Base-by-base conservation (phyloP, 2,113 vertebrate species). In the Mesembrinibis cayennensis region DNA sequence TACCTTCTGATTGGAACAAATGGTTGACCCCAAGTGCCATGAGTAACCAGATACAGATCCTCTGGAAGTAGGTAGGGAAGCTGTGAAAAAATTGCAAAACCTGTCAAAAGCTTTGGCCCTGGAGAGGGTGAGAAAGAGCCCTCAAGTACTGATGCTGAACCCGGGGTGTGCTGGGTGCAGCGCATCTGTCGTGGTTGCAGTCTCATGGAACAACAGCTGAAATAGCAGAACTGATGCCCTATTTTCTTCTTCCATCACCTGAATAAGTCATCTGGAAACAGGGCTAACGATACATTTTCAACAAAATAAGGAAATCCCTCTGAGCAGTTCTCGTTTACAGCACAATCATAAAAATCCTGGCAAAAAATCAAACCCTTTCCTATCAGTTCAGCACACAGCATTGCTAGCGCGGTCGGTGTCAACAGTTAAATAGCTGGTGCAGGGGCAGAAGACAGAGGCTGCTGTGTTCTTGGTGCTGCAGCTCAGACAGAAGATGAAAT, bases 401-500 rank as follows among this genome's bases (percentile, higher is more conserved):
- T 65, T 86, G 72, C 32, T 21, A 32, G 84, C 70, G 52, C 3
- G 15, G 87, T 32, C 15, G 5, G 61, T 79, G 93, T 85, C 95
- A 93, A 26, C 72, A 79, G 87, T 32, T 49, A 45, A 59, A 50
- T 44, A 26, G 76, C 71, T 86, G 63, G 40, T 36, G 84, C 65
- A 74, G 66, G 81, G 96, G 55, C 83, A 84, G 66, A 40, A 89
- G 89, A 93, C 94, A 92, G 94, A 97, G 92, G 79, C 85, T 88
- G 78, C 74, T 93, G 82, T 96, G 96, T 94, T 94, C 85, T 77
- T 53, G 79, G 38, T 66, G 82, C 79, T 89, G 65, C 80, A 63
- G 79, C 91, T 96, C 73, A 36, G 87, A 40, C 40, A 66, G 72
- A 90, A 87, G 76, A 95, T 91, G 90, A 95, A 97, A 93, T 96